Base-by-base conservation (phyloP, 2,888 invertebrate species). In the Pyralis farinalis region DNA sequence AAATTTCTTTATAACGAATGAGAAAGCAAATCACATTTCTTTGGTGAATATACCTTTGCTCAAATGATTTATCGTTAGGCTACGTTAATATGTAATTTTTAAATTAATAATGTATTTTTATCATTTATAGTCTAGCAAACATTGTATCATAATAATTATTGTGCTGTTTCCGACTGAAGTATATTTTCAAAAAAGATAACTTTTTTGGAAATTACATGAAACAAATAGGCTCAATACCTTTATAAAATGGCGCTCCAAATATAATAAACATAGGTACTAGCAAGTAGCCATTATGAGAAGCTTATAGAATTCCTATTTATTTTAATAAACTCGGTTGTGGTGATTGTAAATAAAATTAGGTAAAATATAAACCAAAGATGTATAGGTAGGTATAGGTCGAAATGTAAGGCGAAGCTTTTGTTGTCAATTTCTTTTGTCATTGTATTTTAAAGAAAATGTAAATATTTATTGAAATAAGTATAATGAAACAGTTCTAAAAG, bases 261-360 rank as follows among this genome's bases (percentile, higher is more conserved):
- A 34, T 34, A 40, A 40, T 21, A 37, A 33, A 34, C n/a, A 32
- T 33, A 28, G 8, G 2, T 12, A 38, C 38, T 34, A 46, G 37
- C 40, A 37, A 33, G 42, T 46, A 42, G 44, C n/a, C 12, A 4
- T 27, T 32, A 38, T 27, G 55, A 50, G 53, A 54, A 42, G 72
- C 67, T 72, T 72, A 58, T 65, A 75, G 65, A 46, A 55, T 56
- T 63, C 55, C 49, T 66, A 67, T 68, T 72, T 71, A 60, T 62
- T 70, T 57, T 48, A 57, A 57, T 58, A 63, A 73, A 72, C 55
- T 76, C 58, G 85, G 83, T 85, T 85, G 84, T 83, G 39, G 84
- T 82, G 69, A 62, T 51, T 83, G 82, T 84, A 84, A 71, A 83
- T 81, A 81, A 46, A 49, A 37, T 52, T 71, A 72, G 61, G 43